Conservation (phyloP, 2,888 invertebrate genomes). For the Macaria liturata region DNA sequence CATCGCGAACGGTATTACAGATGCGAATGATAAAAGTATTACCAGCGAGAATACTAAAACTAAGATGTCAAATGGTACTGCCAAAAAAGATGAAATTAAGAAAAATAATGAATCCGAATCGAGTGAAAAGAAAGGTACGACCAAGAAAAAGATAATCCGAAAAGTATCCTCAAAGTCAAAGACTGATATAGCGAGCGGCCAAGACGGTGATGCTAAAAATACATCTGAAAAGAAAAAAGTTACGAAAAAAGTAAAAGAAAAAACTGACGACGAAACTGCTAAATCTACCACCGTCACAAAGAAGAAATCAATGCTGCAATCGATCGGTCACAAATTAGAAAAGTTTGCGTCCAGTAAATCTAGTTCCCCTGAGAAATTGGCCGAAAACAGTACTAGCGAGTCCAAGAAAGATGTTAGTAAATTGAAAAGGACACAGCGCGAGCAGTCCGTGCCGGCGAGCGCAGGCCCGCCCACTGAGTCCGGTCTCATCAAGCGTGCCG, state of each 20-base stretch:
- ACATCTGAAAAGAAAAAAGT: slow-evolving; percentile 70
- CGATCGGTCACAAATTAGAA: slow-evolving; percentile 90
- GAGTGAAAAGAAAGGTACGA: slow-evolving; percentile 66
- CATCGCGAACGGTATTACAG: slow-evolving; percentile 50
- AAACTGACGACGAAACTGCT: slow-evolving; percentile 58
- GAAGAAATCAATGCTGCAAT: slow-evolving; percentile 88
- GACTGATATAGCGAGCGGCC: slow-evolving; percentile 58
- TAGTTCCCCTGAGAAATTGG: slow-evolving; percentile 75
- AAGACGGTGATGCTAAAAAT: slow-evolving; percentile 59
- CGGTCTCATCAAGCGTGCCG: slow-evolving; percentile 87
- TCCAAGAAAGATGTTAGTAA: slow-evolving; percentile 63
- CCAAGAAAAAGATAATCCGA: slow-evolving; percentile 74
- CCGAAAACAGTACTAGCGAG: slow-evolving; percentile 50
- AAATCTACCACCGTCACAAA: slow-evolving; percentile 67
- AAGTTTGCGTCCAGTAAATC: slow-evolving; percentile 84
- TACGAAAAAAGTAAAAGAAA: slow-evolving; percentile 71
- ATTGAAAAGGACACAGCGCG: slow-evolving; percentile 84
- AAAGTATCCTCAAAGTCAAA: slow-evolving; percentile 77
- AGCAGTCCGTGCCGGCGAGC: slow-evolving; percentile 85
- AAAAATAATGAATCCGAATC: slow-evolving; percentile 54
- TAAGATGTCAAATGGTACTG: slow-evolving; percentile 40
- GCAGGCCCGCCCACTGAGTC: slow-evolving; percentile 84
- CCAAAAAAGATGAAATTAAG: slow-evolving; percentile 53
- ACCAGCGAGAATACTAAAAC: slow-evolving; percentile 46
- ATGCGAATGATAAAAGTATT: slow-evolving; percentile 47